phyloP scores from a whole-genome alignment of 2,797 vertebrate species.

The Brachyalestes nurse region DNA sequence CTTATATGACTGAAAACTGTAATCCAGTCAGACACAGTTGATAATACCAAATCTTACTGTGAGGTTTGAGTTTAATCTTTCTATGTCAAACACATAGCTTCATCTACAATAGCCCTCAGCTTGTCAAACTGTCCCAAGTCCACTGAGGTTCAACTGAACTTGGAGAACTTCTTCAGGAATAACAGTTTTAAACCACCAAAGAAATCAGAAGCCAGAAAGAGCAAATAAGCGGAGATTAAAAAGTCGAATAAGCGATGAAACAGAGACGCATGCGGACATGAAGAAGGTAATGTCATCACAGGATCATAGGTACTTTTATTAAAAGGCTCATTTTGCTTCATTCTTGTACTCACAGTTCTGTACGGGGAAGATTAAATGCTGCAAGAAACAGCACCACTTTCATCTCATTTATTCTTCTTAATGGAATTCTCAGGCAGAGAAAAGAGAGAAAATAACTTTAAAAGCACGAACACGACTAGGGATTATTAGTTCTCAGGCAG shows the following conservation, averaged over 20 bases:
- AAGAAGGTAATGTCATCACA: constrained; percentile 16
- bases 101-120: constrained; percentile 1
- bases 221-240: constrained; percentile 20
- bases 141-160: constrained; percentile 33
- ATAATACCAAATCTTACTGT: constrained; percentile 8
- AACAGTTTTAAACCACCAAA: constrained; percentile 9
- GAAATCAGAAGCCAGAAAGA: constrained; percentile 6
- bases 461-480: neutral
- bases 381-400: constrained; percentile 22
- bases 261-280: neutral
- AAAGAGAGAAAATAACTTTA: constrained; percentile 24
- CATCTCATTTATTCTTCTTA: constrained; percentile 31
- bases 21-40: constrained; percentile 21
- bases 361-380: constrained; percentile 35
- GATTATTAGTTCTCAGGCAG: constrained; percentile 31
- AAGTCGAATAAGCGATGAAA: neutral
- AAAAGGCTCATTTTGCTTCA: constrained; percentile 39
- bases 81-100: constrained; percentile 10
- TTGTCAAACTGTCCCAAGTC: constrained; percentile 1
- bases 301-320: constrained; percentile 3
- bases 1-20: constrained; percentile 39
- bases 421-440: constrained; percentile 28
- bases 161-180: constrained; percentile 1
- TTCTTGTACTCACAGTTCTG: constrained; percentile 32
- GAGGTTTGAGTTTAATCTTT: constrained; percentile 28